Evolutionary conservation across 2,888 invertebrate genomes (phyloP).

Genomic region (Cephus sareptanus): DNA sequence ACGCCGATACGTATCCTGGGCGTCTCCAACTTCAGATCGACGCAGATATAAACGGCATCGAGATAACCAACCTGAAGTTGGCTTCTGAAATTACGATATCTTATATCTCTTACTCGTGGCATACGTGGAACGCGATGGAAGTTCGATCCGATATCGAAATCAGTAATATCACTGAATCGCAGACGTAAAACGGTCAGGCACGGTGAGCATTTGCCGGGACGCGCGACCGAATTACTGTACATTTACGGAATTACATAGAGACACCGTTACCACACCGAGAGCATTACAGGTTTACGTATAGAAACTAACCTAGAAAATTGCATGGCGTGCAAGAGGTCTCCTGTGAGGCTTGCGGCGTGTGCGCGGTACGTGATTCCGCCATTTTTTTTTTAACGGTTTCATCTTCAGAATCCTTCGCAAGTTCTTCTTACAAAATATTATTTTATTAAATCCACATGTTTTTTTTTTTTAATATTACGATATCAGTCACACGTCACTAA

Average conservation of each 20-base stretch:
- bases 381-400: background rate
- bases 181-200: background rate
- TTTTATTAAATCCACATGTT: background rate
- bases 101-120: background rate
- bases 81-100: background rate
- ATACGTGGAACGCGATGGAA: background rate
- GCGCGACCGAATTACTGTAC: background rate
- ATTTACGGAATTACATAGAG: background rate
- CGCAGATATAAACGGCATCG: background rate
- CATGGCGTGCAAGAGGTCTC: background rate
- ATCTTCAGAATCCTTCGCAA: background rate
- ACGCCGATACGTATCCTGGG: background rate
- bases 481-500: background rate
- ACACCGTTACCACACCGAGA: background rate
- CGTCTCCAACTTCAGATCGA: background rate
- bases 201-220: background rate
- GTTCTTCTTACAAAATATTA: background rate
- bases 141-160: background rate
- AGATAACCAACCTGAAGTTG: background rate
- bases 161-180: background rate
- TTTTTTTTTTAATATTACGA: background rate
- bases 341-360: background rate
- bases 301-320: background rate
- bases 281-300: background rate
- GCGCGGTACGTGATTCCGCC: background rate